Evolutionary conservation across 2,113 vertebrate species (phyloP).

Genomic region (Forbesichthys agassizii): DNA sequence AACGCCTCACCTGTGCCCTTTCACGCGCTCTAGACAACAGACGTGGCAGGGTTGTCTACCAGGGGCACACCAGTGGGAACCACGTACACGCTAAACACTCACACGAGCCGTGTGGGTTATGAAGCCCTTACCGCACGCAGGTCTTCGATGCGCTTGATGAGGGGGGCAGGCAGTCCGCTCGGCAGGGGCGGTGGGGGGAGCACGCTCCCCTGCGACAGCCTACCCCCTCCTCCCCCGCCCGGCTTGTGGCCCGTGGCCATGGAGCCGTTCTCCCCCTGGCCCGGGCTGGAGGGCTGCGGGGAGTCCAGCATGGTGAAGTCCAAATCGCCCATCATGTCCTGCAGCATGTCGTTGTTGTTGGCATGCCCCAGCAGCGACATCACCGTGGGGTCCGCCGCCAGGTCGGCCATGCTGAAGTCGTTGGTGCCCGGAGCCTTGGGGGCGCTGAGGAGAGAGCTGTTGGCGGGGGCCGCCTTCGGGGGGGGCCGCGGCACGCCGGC

Average conservation of each 20-base stretch:
- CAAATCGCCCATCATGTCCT: slow-evolving; percentile 93
- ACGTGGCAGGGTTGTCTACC: not conserved
- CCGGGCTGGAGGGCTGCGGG: slow-evolving; percentile 84
- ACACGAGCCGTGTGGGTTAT: too few species aligned
- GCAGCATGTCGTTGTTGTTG: slow-evolving; percentile 90
- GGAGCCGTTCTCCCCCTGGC: slow-evolving; percentile 86
- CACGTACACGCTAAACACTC: not conserved
- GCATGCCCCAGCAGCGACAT: slow-evolving; percentile 91
- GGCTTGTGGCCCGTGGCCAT: slow-evolving; percentile 54
- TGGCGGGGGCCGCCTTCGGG: slow-evolving; percentile 70
- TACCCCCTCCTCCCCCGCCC: slow-evolving; percentile 33
- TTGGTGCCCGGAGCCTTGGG: slow-evolving; percentile 65
- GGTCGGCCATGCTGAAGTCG: slow-evolving; percentile 68
- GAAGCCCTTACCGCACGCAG: slow-evolving; percentile 82
- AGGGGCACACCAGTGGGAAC: not conserved
- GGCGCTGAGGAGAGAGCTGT: slow-evolving; percentile 64
- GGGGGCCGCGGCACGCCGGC: slow-evolving; percentile 34
- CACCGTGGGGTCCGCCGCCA: slow-evolving; percentile 83
- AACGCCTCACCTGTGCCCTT: not conserved
- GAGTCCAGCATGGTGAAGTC: slow-evolving; percentile 94
- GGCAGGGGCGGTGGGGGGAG: slow-evolving; percentile 83
- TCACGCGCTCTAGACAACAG: too few species aligned
- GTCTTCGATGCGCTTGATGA: slow-evolving; percentile 93
- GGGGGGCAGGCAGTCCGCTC: slow-evolving; percentile 83
- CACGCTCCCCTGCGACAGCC: slow-evolving; percentile 56